These are phyloP conservation scores for Ailurus styani DNA, from an alignment of 2,113 vertebrate species.

Conservation along the genomic window DNA sequence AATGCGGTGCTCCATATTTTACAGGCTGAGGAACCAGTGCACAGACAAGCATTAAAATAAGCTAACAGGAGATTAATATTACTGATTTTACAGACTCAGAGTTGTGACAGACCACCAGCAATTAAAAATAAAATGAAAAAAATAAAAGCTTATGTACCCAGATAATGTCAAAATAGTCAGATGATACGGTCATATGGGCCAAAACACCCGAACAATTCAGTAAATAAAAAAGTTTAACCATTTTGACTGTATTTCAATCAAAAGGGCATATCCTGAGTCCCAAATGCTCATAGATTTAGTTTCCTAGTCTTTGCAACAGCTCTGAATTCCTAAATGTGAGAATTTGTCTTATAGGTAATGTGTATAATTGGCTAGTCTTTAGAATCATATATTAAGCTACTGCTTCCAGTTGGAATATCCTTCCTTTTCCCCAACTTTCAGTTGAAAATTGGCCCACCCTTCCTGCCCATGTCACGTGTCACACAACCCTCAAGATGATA, in stretches of 20 bases:
- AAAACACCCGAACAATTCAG: not conserved
- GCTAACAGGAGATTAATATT: not conserved
- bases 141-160: not conserved
- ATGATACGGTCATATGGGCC: not conserved
- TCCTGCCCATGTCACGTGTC: not conserved
- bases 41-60: not conserved
- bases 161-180: not conserved
- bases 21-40: not conserved
- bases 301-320: not conserved
- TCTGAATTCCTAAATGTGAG: not conserved
- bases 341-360: not conserved
- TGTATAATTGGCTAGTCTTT: not conserved
- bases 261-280: not conserved
- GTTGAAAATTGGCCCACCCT: not conserved
- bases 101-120: not conserved
- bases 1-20: not conserved
- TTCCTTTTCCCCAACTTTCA: not conserved
- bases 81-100: not conserved
- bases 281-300: not conserved
- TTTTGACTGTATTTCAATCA: not conserved
- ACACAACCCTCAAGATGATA: accelerated
- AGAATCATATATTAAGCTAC: not conserved
- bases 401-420: not conserved
- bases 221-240: not conserved
- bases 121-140: not conserved